Base-by-base conservation (phyloP, 2,797 vertebrate genomes). In the Gephyroberyx darwinii region DNA sequence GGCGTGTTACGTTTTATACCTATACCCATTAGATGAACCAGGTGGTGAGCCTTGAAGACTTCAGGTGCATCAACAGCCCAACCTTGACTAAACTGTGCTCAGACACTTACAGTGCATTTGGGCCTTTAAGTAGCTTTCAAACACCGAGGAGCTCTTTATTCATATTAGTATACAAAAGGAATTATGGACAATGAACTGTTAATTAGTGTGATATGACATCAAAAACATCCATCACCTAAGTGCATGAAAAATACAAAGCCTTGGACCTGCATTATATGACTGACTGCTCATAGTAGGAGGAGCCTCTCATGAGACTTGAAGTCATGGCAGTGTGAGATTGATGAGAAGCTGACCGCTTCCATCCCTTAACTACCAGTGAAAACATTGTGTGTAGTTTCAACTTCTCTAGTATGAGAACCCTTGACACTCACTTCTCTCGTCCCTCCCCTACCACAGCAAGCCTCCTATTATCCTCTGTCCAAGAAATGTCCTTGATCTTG, bases 381-480 rank as follows among this genome's bases (percentile, higher is more conserved):
- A 54, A 54, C 22, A 54, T 6, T 8, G 26, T 58, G 2, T 19
- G 20, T 58, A 10, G 33, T n/a, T 69, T 51, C 26, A 56, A 5
- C 13, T 7, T 31, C 8, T 45, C 37, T 9, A 19, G 4, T n/a
- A 19, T 8, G 3, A 14, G 65, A 54, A 51, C 1, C 1, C 19
- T 4, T 30, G 22, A 53, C 9, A 94, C 97, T 96, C 87, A 99
- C 98, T 95, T 99, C 80, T 97, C 96, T 74, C 96, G 91, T 75
- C 97, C 98, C 35, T 98, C 96, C 12, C 98, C 98, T 67, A 97
- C 98, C 56, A 94, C 94, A 1, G 96, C 96, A 52, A 99, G 91
- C 87, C 97, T 96, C 89, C 98, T 97, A 91, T 95, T 99, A 76
- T 99, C 98, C 86, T 96, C 96, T 0, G 98, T 98, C 98, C 98